Evolutionary conservation across 2,888 invertebrate genomes (phyloP).

Genomic region (Pollenia amentaria): DNA sequence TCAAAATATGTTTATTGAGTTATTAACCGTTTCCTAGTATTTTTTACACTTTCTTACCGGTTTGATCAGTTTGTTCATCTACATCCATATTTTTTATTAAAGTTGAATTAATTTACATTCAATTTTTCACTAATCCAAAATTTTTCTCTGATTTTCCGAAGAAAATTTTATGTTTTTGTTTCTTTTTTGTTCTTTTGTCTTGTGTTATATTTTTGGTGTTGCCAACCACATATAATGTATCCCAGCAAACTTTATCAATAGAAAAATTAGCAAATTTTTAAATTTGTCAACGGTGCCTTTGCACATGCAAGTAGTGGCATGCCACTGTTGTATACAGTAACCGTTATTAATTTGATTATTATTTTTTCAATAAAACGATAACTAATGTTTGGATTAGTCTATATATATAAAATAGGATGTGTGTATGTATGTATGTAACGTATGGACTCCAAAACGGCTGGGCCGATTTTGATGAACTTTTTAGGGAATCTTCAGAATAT

Average conservation of each 20-base stretch:
- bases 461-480: too few species aligned
- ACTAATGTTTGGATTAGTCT: too few species aligned
- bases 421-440: too few species aligned
- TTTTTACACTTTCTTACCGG: constrained; percentile 24
- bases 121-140: constrained; percentile 45
- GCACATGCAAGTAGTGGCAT: too few species aligned
- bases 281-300: too few species aligned
- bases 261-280: too few species aligned
- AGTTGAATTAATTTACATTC: constrained; percentile 8
- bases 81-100: constrained; percentile 65
- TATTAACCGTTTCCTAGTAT: background rate
- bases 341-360: too few species aligned
- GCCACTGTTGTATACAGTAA: too few species aligned
- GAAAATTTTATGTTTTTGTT: constrained; percentile 44
- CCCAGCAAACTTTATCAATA: background rate
- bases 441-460: too few species aligned
- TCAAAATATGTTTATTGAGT: background rate
- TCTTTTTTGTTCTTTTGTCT: constrained; percentile 35
- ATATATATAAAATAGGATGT: too few species aligned
- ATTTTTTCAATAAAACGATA: too few species aligned
- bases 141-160: constrained; percentile 33
- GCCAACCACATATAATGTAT: constrained; percentile 11
- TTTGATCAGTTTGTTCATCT: constrained; percentile 66
- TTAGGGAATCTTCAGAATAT: too few species aligned
- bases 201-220: constrained; percentile 22